Evolutionary conservation across 2,888 invertebrate species (phyloP), one percentile per base, ranked within the genome.

Genomic region (Opisthograptis luteolata): DNA sequence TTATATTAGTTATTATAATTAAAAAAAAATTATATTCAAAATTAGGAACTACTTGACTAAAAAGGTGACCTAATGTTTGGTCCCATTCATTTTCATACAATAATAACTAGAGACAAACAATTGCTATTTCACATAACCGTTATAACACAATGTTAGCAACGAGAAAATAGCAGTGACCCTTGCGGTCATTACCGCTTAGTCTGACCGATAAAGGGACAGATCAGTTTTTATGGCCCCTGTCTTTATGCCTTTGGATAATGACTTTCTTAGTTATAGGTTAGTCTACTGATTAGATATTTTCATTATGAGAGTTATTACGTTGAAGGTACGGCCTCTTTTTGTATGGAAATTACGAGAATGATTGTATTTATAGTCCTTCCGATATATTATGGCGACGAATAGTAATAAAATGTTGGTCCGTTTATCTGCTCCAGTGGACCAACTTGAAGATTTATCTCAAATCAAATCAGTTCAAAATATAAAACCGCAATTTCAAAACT

Each of bases 151-250:
- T 13, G 19, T 39, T 27, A 35, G 2, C 14, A 30, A 9, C 2
- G 6, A 8, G 20, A n/a, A 25, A n/a, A 20, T 15, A 27, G 22
- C 27, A 22, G 46, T 34, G 47, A 41, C 41, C 48, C 35, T 24
- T 37, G 36, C 10, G 22, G 20, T 27, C 51, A 42, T 52, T 52
- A 46, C 36, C 13, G 30, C n/a, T 27, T 46, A 46, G 42, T 46
- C 37, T 36, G 6, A n/a, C 32, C 36, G 51, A 52, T 52, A 52
- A 42, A 31, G 30, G 40, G 44, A 36, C 45, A 27, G 35, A 41
- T 46, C 36, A 27, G 45, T 52, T 52, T 51, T 52, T 52, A 52
- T 32, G 32, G 28, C 30, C 20, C 30, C 35, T 24, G 41, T 36
- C 45, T 46, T 36, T 52, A 46, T 37, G 46, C 15, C 30, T 17